Base-by-base conservation (phyloP, 2,113 vertebrate species). In the Anas platyrhynchos region DNA sequence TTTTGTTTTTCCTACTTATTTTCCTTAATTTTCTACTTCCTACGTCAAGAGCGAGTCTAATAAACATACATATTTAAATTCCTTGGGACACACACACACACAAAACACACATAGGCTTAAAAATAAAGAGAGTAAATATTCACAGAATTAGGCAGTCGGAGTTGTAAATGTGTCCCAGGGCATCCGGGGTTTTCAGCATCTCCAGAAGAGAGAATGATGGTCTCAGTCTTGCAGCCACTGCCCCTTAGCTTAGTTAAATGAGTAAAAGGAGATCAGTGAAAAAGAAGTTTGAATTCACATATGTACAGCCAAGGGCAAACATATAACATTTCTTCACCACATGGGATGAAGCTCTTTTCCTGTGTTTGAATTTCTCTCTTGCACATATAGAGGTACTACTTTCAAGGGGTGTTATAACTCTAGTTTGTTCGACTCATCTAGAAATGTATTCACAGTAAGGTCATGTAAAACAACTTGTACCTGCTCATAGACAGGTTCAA, bases 31-130 rank as follows among this genome's bases (percentile, higher is more conserved):
- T 48, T 22, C 46, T 48, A 48, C 46, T 48, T 48, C 21, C 46
- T 48, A 48, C 46, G 46, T 67, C 6, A 75, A 38, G 4, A 48
- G 18, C 20, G 16, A 59, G 3, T 50, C 13, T 69, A 41, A 15
- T 5, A 11, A 72, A 38, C 9, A 23, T 2, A 27, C 0, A 56
- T 23, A 6, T 16, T 26, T 68, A 63, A 32, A 7, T 1, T 32
- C 14, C 5, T 7, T 43, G 20, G 46, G 41, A 41, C 41, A 41
- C 41, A 41, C 12, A 41, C 41, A 41, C 41, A 41, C 12, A 41
- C 12, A 41, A 41, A 41, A 41, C 6, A 32, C 11, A 16, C 6
- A 61, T 6, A 59, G 50, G 0, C 25, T 56, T 73, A 46, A 74
- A 89, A 91, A 29, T 16, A 14, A 14, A 10, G 65, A 87, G 22